Conservation (phyloP, 64 coral and sea anemone genomes). For the Montipora capricornis region DNA sequence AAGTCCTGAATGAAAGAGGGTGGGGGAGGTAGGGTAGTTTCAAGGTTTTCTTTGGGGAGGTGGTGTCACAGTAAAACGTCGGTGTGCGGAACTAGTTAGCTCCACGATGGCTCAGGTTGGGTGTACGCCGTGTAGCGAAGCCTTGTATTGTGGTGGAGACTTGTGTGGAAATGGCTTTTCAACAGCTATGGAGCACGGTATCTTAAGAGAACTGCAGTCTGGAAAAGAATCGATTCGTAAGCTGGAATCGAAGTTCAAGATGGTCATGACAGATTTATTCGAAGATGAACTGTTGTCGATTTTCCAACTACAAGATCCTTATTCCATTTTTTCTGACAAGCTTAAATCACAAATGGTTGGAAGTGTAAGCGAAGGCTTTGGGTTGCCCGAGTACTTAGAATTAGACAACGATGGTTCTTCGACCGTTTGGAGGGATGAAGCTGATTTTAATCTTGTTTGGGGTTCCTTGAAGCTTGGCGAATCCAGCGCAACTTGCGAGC, state of each 20-base stretch:
- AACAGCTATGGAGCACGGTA: no score
- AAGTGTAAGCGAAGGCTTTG: slow-evolving; percentile 66
- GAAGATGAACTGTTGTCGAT: slow-evolving; percentile 40
- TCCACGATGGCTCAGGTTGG: no score
- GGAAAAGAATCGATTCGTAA: slow-evolving; percentile 16
- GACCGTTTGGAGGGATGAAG: slow-evolving; percentile 39
- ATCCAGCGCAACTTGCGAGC: neutral
- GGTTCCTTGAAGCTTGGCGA: slow-evolving; percentile 10
- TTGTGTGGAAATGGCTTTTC: no score
- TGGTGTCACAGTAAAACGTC: no score
- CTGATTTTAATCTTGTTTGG: slow-evolving; percentile 67
- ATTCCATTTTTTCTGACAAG: slow-evolving; percentile 36
- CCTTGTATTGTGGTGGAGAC: no score
- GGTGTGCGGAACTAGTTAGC: no score
- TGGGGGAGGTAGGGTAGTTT: no score
- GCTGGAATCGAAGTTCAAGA: slow-evolving; percentile 14
- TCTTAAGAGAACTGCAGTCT: neutral
- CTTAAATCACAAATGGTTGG: slow-evolving; percentile 34
- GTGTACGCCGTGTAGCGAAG: no score
- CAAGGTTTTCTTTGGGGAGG: no score
- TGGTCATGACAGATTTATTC: slow-evolving; percentile 58
- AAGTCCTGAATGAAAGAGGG: no score
- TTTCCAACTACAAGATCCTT: slow-evolving; percentile 61
- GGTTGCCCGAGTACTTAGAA: slow-evolving; percentile 36
- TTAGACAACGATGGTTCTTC: slow-evolving; percentile 3